A percentile compares a stretch with the other conserved stretches of the same genome.
Evolutionary conservation across 2,113 vertebrate genomes (phyloP).

Genomic region (Mirounga angustirostris): DNA sequence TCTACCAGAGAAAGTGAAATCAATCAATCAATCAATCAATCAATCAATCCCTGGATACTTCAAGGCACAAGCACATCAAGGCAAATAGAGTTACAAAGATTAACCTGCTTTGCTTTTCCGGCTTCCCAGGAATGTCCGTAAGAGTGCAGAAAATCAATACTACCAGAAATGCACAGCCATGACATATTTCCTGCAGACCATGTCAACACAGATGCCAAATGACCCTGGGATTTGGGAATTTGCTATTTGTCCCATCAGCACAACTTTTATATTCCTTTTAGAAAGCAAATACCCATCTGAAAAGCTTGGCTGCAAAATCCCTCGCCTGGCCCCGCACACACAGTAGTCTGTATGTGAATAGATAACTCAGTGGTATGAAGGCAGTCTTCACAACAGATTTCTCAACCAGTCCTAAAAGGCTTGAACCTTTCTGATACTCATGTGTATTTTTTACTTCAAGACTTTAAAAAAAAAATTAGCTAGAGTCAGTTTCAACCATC

Average conservation of each 20-base stretch:
- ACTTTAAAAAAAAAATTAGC: conserved; percentile 19
- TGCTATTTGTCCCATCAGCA: conserved; percentile 85
- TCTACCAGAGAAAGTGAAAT: not conserved
- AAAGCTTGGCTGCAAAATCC: conserved; percentile 77
- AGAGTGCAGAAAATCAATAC: not conserved
- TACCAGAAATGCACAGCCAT: not conserved
- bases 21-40: too few relatives aligned
- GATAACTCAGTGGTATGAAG: conserved; percentile 77
- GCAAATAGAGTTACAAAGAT: not conserved
- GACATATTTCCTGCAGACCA: not conserved
- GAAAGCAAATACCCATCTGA: conserved; percentile 79
- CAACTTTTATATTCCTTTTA: conserved; percentile 79
- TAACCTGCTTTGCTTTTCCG: not conserved
- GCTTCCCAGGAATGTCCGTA: not conserved
- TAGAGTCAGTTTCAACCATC: conserved; percentile 65
- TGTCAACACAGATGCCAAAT: conserved; percentile 56
- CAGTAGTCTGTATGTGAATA: conserved; percentile 65
- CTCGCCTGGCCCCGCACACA: conserved; percentile 59
- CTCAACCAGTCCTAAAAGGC: conserved; percentile 78
- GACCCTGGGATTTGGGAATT: not conserved
- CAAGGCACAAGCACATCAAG: not conserved
- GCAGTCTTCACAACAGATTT: conserved; percentile 84
- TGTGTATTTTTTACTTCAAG: conserved; percentile 58
- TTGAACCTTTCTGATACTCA: conserved; percentile 75
- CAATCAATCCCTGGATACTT: not conserved